These are phyloP conservation scores for Epinotia bilunana DNA, from an alignment of 2,888 invertebrate species.

Conservation along the genomic window DNA sequence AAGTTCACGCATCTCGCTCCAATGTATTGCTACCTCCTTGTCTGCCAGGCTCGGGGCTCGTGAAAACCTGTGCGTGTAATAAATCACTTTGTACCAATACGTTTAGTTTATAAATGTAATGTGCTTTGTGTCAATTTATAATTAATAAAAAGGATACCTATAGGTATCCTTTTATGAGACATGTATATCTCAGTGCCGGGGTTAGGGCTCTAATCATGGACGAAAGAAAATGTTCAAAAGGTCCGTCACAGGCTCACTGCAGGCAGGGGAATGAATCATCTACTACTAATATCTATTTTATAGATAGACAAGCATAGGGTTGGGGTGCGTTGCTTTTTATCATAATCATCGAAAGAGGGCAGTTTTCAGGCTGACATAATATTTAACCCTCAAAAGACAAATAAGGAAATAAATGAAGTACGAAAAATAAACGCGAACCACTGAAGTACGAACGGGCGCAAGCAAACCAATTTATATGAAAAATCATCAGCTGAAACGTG, in stretches of 20 bases:
- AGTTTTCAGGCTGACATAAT: background rate
- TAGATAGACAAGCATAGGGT: too few species aligned
- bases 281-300: too few species aligned
- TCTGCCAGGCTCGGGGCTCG: too few species aligned
- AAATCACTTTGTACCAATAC: too few species aligned
- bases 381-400: background rate
- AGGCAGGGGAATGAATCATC: background rate
- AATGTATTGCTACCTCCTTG: too few species aligned
- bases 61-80: too few species aligned
- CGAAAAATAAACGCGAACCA: background rate
- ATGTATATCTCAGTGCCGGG: background rate
- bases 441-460: slow-evolving; percentile 12
- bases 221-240: background rate
- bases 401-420: background rate
- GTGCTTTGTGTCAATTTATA: too few species aligned
- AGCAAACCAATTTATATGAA: slow-evolving; percentile 30
- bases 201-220: background rate
- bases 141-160: too few species aligned
- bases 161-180: too few species aligned
- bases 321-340: too few species aligned
- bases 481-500: slow-evolving; percentile 32
- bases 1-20: too few species aligned
- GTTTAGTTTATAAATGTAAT: too few species aligned
- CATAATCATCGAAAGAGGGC: background rate
- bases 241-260: background rate